A percentile compares a stretch with the other conserved stretches of the same genome.
Evolutionary conservation across 1,140 invertebrate genomes (phyloP).

Genomic region (Neodiprion pinetum): DNA sequence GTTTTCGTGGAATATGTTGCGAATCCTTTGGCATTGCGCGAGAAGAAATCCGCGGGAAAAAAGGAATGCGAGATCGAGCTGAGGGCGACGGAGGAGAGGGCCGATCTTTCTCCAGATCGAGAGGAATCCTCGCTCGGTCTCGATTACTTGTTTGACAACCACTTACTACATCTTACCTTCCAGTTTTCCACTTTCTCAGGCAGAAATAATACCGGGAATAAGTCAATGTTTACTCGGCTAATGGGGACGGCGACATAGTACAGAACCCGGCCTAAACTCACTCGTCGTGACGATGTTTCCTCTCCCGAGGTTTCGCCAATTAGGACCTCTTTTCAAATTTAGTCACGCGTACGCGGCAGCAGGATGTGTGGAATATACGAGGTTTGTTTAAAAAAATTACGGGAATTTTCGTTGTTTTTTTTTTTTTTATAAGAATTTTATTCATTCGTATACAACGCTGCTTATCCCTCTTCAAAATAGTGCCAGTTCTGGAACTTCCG

Average conservation of each 20-base stretch:
- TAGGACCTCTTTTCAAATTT: too few species aligned
- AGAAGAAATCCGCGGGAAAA: neutral
- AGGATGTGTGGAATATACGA: too few species aligned
- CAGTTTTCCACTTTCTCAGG: slow-evolving; percentile 23
- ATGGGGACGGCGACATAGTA: slow-evolving; percentile 27
- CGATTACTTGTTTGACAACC: slow-evolving; percentile 7
- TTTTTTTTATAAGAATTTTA: too few species aligned
- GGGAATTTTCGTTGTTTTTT: too few species aligned
- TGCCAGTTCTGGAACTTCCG: too few species aligned
- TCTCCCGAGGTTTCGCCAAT: neutral
- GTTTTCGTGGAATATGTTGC: too few species aligned
- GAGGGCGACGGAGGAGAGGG: neutral
- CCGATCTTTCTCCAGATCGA: neutral
- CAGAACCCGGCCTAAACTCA: slow-evolving; percentile 17
- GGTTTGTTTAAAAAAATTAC: too few species aligned
- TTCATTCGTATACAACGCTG: too few species aligned
- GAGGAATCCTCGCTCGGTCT: neutral
- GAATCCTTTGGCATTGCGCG: neutral
- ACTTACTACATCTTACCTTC: neutral
- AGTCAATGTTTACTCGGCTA: slow-evolving; percentile 41
- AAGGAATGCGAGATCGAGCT: neutral
- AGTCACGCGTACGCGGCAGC: too few species aligned
- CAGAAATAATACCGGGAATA: slow-evolving; percentile 34
- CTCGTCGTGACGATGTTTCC: slow-evolving; percentile 21
- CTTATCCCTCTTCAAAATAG: too few species aligned